phyloP scores from a whole-genome alignment of 2,113 vertebrate species.

The Romanogobio albipinnatus region DNA sequence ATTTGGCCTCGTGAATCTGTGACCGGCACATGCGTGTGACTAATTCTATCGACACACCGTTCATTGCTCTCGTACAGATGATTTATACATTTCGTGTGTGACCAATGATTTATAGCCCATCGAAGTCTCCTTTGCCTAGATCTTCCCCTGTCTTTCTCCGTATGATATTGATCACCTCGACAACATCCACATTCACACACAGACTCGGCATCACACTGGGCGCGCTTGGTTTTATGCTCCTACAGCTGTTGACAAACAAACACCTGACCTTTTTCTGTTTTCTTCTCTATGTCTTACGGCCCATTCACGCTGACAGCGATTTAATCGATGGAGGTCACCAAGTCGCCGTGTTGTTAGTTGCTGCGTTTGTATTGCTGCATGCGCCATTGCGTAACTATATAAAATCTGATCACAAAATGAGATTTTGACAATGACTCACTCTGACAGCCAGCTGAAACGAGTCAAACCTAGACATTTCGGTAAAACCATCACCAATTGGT shows the following conservation, averaged over 20 bases:
- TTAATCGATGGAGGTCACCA: neutral
- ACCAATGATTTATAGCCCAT: slow-evolving; percentile 58
- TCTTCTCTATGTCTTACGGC: slow-evolving; percentile 8
- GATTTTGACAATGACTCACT: neutral
- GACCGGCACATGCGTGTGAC: slow-evolving; percentile 60
- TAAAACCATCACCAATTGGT: neutral
- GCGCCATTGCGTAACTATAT: neutral
- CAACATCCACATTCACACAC: slow-evolving; percentile 63
- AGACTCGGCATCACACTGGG: slow-evolving; percentile 64
- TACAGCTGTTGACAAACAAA: slow-evolving; percentile 71
- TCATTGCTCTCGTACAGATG: slow-evolving; percentile 51
- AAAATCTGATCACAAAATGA: neutral
- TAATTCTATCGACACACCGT: slow-evolving; percentile 61
- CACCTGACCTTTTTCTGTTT: slow-evolving; percentile 32
- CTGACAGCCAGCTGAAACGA: neutral
- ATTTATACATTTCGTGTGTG: slow-evolving; percentile 66
- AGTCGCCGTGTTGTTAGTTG: no score
- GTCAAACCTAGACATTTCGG: neutral
- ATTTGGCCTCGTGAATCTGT: slow-evolving; percentile 64
- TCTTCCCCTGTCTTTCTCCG: slow-evolving; percentile 34
- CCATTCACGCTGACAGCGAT: neutral
- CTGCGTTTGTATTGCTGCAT: neutral
- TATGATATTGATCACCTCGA: slow-evolving; percentile 66
- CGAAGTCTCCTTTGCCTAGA: slow-evolving; percentile 44
- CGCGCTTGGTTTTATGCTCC: slow-evolving; percentile 67